Conservation (phyloP, 37 sponge, comb jelly and placozoan genomes). For the Cliona cf. orientalis region DNA sequence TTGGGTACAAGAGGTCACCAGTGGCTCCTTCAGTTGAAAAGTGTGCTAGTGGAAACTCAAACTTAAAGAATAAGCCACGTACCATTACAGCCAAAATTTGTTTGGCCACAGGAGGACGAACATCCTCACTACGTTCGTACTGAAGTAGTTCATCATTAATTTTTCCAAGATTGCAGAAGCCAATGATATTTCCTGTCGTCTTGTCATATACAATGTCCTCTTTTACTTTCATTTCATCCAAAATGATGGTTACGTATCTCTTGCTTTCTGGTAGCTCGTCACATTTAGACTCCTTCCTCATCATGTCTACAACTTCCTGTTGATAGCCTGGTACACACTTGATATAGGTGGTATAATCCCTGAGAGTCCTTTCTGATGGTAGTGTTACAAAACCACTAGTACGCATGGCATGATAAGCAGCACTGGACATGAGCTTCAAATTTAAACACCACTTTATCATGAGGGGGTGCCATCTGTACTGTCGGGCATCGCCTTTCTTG, state of each 20-base stretch:
- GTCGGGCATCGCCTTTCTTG: neutral
- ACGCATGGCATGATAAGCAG: conserved; percentile 42
- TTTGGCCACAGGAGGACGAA: conserved; percentile 21
- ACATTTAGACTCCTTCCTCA: conserved; percentile 20
- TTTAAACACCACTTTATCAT: conserved; percentile 47
- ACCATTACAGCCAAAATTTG: conserved; percentile 28
- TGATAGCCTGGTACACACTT: conserved; percentile 35
- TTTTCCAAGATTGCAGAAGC: conserved; percentile 36
- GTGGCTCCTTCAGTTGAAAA: conserved; percentile 29
- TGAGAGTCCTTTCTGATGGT: conserved; percentile 59
- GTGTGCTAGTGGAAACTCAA: conserved; percentile 40
- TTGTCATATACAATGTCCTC: conserved; percentile 55
- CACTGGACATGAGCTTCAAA: conserved; percentile 34
- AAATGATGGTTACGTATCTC: conserved; percentile 15
- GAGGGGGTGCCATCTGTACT: conserved; percentile 45
- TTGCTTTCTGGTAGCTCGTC: conserved; percentile 21
- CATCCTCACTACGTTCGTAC: neutral
- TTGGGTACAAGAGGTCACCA: conserved; percentile 15
- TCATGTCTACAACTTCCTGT: conserved; percentile 20
- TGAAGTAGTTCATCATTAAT: conserved; percentile 35
- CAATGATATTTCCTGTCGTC: conserved; percentile 34
- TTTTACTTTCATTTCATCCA: conserved; percentile 51
- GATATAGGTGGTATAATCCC: conserved; percentile 44
- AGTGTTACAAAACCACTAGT: conserved; percentile 36
- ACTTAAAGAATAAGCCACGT: conserved; percentile 31